Conservation (phyloP, 2,113 vertebrate species). For the Amblyornis subalaris region DNA sequence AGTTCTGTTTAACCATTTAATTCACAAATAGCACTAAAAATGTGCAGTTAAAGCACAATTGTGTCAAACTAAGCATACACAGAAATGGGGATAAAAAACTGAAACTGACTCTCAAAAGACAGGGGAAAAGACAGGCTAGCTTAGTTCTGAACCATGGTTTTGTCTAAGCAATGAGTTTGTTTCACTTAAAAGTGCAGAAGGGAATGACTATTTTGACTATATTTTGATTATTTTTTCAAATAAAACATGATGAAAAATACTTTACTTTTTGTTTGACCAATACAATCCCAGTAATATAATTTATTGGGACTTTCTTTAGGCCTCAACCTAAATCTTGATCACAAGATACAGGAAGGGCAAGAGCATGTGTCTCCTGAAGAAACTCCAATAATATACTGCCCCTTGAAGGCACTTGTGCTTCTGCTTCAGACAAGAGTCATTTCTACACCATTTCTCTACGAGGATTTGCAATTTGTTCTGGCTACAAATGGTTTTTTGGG, state of each 20-base stretch:
- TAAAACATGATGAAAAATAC: conserved; percentile 22
- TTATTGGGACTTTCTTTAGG: conserved; percentile 29
- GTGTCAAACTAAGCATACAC: conserved; percentile 30
- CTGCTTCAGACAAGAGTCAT: conserved; percentile 58
- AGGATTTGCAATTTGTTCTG: neutral
- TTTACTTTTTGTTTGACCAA: conserved; percentile 21
- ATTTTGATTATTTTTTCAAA: neutral
- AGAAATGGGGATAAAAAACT: conserved; percentile 38
- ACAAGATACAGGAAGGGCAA: conserved; percentile 30
- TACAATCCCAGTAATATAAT: conserved; percentile 34
- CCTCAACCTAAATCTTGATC: conserved; percentile 33
- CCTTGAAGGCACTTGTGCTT: conserved; percentile 79
- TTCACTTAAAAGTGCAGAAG: conserved; percentile 7
- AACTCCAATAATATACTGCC: conserved; percentile 36
- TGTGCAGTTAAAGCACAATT: conserved; percentile 23
- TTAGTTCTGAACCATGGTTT: neutral
- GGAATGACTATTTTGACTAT: neutral
- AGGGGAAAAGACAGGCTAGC: neutral
- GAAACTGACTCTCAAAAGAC: neutral
- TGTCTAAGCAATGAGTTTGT: neutral
- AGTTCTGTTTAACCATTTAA: conserved; percentile 22
- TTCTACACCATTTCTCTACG: neutral
- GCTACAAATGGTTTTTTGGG: conserved; percentile 47
- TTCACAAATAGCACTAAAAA: conserved; percentile 57
- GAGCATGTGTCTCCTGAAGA: conserved; percentile 36